These are phyloP conservation scores for Actinostola sp. DNA, from an alignment of 92 coral and sea anemone species.

Conservation along the genomic window DNA sequence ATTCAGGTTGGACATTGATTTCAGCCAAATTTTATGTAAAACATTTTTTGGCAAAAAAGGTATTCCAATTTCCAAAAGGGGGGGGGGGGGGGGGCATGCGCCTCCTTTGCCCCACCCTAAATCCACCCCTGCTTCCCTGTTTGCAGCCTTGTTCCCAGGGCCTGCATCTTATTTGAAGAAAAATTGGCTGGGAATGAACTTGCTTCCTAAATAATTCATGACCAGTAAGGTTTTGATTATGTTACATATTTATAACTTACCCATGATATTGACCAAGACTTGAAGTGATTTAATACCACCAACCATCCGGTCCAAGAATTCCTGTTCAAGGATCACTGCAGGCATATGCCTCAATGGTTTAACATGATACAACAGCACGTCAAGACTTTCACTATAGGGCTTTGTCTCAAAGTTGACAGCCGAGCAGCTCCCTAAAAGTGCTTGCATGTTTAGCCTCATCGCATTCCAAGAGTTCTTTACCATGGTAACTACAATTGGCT, in stretches of 20 bases:
- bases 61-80: no score
- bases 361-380: conserved; percentile 78
- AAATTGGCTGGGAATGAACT: no score
- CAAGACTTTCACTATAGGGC: conserved; percentile 67
- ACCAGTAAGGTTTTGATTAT: not conserved
- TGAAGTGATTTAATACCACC: conserved; percentile 77
- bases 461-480: conserved; percentile 74
- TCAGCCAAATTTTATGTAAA: no score
- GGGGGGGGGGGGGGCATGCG: no score
- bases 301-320: conserved; percentile 77
- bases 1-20: no score
- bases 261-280: conserved; percentile 43
- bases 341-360: conserved; percentile 87
- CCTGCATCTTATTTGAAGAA: no score
- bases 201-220: no score
- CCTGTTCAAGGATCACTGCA: conserved; percentile 87
- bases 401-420: conserved; percentile 79
- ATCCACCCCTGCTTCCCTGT: no score
- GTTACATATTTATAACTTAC: conserved; percentile 40
- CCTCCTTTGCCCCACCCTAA: no score
- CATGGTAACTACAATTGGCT: conserved; percentile 72
- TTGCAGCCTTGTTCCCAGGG: no score
- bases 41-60: no score
- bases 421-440: conserved; percentile 78
- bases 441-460: conserved; percentile 73